Percentiles rank a stretch among this genome's conserved stretches.
Evolutionary conservation across 2,113 vertebrate species (phyloP).

Genomic region (Rhabdornis inornatus): DNA sequence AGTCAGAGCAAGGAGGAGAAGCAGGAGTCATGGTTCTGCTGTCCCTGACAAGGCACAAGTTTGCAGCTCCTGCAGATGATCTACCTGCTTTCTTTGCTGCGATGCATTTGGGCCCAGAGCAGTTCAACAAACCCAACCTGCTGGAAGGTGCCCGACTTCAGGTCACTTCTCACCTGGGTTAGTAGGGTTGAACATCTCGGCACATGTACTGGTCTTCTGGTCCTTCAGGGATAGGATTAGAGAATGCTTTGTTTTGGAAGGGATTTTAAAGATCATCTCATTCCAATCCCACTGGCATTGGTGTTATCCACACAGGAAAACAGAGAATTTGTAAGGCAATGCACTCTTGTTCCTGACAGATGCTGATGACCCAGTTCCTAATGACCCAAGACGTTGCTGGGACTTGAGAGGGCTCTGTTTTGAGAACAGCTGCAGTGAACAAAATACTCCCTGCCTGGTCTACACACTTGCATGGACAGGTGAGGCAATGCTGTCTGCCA

Average conservation of each 20-base stretch:
- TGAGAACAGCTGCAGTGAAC: not conserved
- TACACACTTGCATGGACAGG: not conserved
- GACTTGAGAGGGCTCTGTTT: not conserved
- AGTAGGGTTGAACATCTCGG: not conserved
- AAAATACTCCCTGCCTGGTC: not conserved
- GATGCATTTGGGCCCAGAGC: not conserved
- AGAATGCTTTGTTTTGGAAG: not conserved
- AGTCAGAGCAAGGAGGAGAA: not conserved
- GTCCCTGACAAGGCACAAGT: not conserved
- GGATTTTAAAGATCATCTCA: not conserved
- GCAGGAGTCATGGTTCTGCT: not conserved
- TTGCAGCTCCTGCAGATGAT: not conserved
- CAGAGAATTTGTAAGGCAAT: not conserved
- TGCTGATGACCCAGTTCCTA: not conserved
- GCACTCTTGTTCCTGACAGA: not conserved
- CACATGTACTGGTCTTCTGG: not conserved
- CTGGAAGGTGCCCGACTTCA: not conserved
- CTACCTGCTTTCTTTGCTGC: not conserved
- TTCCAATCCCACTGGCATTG: not conserved
- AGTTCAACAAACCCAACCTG: not conserved
- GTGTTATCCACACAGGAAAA: not conserved
- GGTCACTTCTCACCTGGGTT: not conserved
- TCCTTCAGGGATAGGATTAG: not conserved
- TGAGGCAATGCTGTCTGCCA: not conserved
- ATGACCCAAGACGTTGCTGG: not conserved